Conservation (phyloP, 1,140 invertebrate species). For the Zelostemma sp. region DNA sequence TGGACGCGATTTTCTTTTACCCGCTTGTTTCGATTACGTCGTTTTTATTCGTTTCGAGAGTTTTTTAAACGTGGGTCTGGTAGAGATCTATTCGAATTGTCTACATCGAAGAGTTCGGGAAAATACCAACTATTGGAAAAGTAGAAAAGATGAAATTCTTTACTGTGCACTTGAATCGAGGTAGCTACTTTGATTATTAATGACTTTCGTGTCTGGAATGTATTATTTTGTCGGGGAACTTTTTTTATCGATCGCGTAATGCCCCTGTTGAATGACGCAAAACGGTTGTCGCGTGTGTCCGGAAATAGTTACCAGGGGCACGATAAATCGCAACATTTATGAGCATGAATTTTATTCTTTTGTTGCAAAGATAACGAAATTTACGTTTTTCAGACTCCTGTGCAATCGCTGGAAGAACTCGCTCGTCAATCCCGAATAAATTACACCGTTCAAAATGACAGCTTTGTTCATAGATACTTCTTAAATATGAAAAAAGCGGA, state of each 20-base stretch:
- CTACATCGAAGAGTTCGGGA: background rate
- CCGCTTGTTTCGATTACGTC: too few species aligned
- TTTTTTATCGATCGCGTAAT: too few species aligned
- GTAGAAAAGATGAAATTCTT: too few species aligned
- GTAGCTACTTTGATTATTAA: too few species aligned
- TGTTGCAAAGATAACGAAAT: background rate
- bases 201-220: too few species aligned
- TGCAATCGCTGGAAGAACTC: constrained; percentile 89
- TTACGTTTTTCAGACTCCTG: constrained; percentile 76
- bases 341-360: too few species aligned
- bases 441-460: constrained; percentile 89
- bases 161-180: too few species aligned
- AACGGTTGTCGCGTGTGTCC: background rate
- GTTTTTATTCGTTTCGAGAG: too few species aligned
- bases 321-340: background rate
- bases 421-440: constrained; percentile 90
- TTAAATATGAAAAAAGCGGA: constrained; percentile 93
- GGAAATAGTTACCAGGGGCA: background rate
- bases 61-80: too few species aligned
- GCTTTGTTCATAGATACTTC: constrained; percentile 87
- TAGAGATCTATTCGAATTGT: background rate
- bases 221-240: too few species aligned
- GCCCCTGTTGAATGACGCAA: background rate
- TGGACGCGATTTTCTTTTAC: too few species aligned
- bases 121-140: too few species aligned